Percentiles rank a stretch among this genome's conserved stretches.
Conservation (phyloP, 2,888 invertebrate genomes). For the Urechis unicinctus region DNA sequence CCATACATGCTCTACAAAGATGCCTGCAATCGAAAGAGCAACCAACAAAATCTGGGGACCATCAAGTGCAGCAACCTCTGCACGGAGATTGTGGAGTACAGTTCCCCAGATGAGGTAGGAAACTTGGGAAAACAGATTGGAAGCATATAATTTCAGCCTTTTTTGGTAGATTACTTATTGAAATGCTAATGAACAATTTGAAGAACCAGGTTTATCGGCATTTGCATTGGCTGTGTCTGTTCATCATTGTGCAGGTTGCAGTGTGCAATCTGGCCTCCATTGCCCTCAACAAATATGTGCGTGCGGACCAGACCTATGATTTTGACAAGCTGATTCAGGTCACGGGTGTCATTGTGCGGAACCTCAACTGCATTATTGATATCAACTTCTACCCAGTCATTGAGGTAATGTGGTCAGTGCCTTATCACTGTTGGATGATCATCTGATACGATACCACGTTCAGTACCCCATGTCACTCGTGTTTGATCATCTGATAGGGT, state of each 20-base stretch:
- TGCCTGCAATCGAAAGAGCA: constrained; percentile 91
- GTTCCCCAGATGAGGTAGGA: constrained; percentile 72
- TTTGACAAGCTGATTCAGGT: constrained; percentile 80
- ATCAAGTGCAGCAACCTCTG: constrained; percentile 97
- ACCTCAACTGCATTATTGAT: constrained; percentile 95
- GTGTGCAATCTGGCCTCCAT: constrained; percentile 97
- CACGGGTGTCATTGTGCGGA: constrained; percentile 79
- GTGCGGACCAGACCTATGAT: constrained; percentile 66
- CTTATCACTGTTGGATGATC: no score
- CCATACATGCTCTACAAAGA: constrained; percentile 84
- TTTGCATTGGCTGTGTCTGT: no score
- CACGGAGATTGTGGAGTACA: constrained; percentile 96
- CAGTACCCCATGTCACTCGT: no score
- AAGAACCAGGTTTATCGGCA: no score
- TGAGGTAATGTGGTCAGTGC: constrained; percentile 70
- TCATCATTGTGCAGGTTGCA: constrained; percentile 60
- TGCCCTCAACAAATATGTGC: constrained; percentile 91
- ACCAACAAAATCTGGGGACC: constrained; percentile 96
- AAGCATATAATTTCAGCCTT: no score
- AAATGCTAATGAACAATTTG: no score
- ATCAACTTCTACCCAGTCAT: constrained; percentile 90
- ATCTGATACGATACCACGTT: no score
- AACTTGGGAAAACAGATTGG: no score
- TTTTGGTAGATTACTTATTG: no score
- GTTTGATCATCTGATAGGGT: no score